phyloP scores from a whole-genome alignment of 2,888 invertebrate genomes.

The Spialia ferax region DNA sequence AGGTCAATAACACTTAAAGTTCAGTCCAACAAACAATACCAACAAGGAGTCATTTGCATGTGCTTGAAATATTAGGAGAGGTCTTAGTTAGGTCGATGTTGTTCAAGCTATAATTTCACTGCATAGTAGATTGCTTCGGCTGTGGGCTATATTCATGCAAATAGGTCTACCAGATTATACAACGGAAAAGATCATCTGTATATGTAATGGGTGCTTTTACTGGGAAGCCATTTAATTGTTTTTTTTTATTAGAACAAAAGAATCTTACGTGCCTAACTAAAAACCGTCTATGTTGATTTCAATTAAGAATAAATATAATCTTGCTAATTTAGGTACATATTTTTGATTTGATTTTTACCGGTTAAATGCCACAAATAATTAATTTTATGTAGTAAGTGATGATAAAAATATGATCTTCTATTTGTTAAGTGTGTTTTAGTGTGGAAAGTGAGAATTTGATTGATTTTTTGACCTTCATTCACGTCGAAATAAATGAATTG shows the following conservation, averaged over 20 bases:
- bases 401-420: too few relatives aligned
- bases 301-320: too few relatives aligned
- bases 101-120: constrained; percentile 16
- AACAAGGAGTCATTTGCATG: not conserved
- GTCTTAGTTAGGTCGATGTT: constrained; percentile 6
- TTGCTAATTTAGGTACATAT: too few relatives aligned
- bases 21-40: constrained; percentile 6
- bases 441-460: too few relatives aligned
- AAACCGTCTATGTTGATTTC: too few relatives aligned
- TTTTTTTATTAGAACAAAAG: not conserved
- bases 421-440: too few relatives aligned
- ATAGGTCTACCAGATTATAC: constrained; percentile 26
- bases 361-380: too few relatives aligned
- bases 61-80: constrained; percentile 22
- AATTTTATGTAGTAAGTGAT: too few relatives aligned
- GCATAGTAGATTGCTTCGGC: constrained; percentile 31
- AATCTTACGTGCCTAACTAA: too few relatives aligned
- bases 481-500: too few relatives aligned
- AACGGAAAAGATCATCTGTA: constrained; percentile 14
- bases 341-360: too few relatives aligned
- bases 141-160: constrained; percentile 35
- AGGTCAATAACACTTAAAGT: not conserved
- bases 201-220: constrained; percentile 16
- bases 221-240: constrained; percentile 7
- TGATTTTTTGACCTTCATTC: too few relatives aligned